Evolutionary conservation across 2,113 vertebrate genomes (phyloP), one percentile per base, ranked within the genome.

Genomic region (Lethenteron camtschaticum): DNA sequence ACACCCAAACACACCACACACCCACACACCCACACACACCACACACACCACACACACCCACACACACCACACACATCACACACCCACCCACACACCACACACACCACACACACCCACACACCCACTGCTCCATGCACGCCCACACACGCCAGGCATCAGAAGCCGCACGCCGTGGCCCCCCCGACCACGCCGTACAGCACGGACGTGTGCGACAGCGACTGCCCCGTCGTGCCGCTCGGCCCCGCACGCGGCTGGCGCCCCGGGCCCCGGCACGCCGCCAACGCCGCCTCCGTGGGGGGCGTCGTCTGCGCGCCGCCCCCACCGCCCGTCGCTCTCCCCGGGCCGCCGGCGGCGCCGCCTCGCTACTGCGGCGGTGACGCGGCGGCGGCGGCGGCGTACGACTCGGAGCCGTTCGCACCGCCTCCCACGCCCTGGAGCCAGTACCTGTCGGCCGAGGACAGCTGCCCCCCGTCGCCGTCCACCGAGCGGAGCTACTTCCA

Each of bases 151-250:
- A 41, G 41, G 41, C 41, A 41, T 41, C 41, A 41, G 41, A 41
- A 41, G 41, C 41, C 41, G 41, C 84, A 88, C 2, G 88, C 95
- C 80, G 95, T 97, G 69, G 90, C 91, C 11, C 94, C 94, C 0
- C 91, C 91, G 68, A 95, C 91, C 1, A 95, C 91, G 0, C 91
- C 91, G n/a, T 96, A 91, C 85, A 96, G 91, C 81, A 97, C 92
- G 0, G 92, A 96, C 10, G 83, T 96, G 55, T 96, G 90, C 14
- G 91, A 97, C 84, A 97, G 91, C 70, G 92, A 97, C 81, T 96
- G 89, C 75, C 92, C 82, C 0, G 91, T 91, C 1, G 78, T 9
- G 70, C 82, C 2, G 70, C 75, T 0, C 69, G 71, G 81, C 83
- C 74, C 95, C 90, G 74, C 90, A 95, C 79, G 81, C 94, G 76